These are phyloP conservation scores for Sprattus sprattus DNA, from an alignment of 2,113 vertebrate species.

Conservation along the genomic window DNA sequence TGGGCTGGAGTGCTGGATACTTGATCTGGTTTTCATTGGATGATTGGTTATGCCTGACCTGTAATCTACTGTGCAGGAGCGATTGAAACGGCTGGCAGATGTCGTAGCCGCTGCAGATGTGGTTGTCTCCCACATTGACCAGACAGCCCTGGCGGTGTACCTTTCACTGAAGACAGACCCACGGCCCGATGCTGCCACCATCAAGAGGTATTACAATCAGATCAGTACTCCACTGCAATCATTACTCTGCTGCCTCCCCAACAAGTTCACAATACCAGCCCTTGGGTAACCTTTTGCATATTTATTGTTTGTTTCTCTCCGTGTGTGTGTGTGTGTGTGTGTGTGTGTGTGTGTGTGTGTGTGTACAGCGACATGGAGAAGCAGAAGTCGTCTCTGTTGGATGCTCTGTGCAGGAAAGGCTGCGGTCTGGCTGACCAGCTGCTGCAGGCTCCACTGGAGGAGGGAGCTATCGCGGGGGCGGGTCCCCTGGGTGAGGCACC, in stretches of 20 bases:
- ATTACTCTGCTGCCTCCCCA: not conserved
- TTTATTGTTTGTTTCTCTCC: too few relatives aligned
- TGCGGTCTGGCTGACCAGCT: slow-evolving; percentile 87
- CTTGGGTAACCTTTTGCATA: too few relatives aligned
- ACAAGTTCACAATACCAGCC: too few relatives aligned
- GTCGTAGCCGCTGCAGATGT: slow-evolving; percentile 84
- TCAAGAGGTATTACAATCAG: slow-evolving; percentile 82
- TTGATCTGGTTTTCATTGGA: not conserved
- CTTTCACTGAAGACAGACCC: slow-evolving; percentile 96
- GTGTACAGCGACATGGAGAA: slow-evolving; percentile 93
- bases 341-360: not conserved
- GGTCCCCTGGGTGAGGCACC: slow-evolving; percentile 67
- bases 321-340: not conserved
- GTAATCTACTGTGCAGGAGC: slow-evolving; percentile 71
- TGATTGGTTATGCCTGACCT: not conserved
- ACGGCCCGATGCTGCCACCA: slow-evolving; percentile 91
- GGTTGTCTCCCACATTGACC: slow-evolving; percentile 90
- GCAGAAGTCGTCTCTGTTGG: slow-evolving; percentile 89
- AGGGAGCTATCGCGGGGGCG: slow-evolving; percentile 55
- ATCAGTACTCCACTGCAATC: not conserved
- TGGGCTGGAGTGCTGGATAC: not conserved
- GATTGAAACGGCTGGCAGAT: slow-evolving; percentile 85
- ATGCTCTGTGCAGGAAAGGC: slow-evolving; percentile 92
- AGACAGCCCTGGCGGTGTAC: slow-evolving; percentile 88
- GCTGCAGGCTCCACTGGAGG: slow-evolving; percentile 76